A percentile compares a stretch with the other conserved stretches of the same genome.
phyloP scores from a whole-genome alignment of 2,797 vertebrate genomes.

The Monodelphis domestica region DNA sequence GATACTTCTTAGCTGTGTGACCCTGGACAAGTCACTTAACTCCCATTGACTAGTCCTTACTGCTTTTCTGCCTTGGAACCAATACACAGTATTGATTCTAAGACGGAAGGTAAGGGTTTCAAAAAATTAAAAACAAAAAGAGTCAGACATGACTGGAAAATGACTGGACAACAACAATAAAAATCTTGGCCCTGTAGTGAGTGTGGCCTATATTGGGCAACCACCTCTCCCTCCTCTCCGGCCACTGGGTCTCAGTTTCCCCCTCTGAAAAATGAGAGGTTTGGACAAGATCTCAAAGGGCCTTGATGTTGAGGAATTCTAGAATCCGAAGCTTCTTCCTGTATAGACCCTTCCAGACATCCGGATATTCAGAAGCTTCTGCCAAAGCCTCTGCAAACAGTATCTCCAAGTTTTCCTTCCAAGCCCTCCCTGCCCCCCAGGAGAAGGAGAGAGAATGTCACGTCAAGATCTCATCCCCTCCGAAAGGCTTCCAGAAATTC shows the following conservation, averaged over 20 bases:
- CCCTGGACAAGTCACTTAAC: too few relatives aligned
- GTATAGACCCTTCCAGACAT: neutral
- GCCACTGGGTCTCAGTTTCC: neutral
- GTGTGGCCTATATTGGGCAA: neutral
- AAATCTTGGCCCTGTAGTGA: neutral
- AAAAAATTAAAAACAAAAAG: too few relatives aligned
- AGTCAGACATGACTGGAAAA: too few relatives aligned
- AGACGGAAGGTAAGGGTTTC: too few relatives aligned
- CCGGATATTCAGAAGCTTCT: neutral
- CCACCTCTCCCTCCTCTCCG: neutral
- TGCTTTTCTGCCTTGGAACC: too few relatives aligned
- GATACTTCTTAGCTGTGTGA: too few relatives aligned
- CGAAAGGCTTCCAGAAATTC: constrained; percentile 67
- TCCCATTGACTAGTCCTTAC: too few relatives aligned
- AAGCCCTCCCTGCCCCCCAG: neutral
- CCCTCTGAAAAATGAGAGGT: neutral
- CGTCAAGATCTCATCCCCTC: constrained; percentile 2
- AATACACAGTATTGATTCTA: too few relatives aligned
- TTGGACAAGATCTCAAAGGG: neutral
- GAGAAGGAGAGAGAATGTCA: neutral
- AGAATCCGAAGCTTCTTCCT: neutral
- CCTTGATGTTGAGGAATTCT: neutral
- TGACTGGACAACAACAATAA: too few relatives aligned
- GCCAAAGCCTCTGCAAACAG: neutral
- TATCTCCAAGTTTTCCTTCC: neutral